Evolutionary conservation across 2,113 vertebrate species (phyloP), one percentile per base, ranked within the genome.

Genomic region (Corythornis vintsioides): DNA sequence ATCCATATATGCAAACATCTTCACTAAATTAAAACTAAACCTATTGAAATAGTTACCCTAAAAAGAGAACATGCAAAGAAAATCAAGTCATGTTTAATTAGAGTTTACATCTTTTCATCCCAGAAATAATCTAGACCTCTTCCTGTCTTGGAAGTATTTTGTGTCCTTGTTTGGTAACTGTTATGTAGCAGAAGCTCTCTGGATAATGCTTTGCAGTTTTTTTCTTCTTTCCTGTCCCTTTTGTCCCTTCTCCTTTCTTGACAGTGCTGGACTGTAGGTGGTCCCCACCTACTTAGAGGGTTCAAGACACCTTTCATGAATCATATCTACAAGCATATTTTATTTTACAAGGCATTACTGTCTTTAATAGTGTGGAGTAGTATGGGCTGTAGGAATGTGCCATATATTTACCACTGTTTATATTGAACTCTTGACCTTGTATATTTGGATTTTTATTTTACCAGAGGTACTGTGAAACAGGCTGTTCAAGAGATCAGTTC

Each of bases 401-500:
- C 88, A 16, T 19, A 4, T 52, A 2, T 74, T 81, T 52, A 7
- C 15, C 25, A 15, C 1, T 1, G 8, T 38, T 95, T 86, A 6
- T 60, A 64, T 77, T 75, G 50, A 88, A 40, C 31, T 52, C 67
- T 74, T 52, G 53, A 1, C 38, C 55, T 86, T 18, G 4, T 29
- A 31, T 85, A 13, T 61, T 59, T n/a, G 2, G 19, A 35, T n/a
- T 89, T n/a, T 94, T n/a, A 26, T 95, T 71, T 94, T 95, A 88
- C 95, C 97, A 99, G 99, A 99, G 98, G 97, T 98, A 98, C 90
- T 99, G 99, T 87, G 99, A 99, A 94, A 98, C 97, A 6, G 98
- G 97, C 91, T 99, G 99, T 90, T 98, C 98, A 4, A 98, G 98
- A 72, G 99, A 99, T 94, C 99, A 99, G 89, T 99, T 99, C 83